phyloP scores from a whole-genome alignment of 2,797 vertebrate species.

The Thunnus albacares region DNA sequence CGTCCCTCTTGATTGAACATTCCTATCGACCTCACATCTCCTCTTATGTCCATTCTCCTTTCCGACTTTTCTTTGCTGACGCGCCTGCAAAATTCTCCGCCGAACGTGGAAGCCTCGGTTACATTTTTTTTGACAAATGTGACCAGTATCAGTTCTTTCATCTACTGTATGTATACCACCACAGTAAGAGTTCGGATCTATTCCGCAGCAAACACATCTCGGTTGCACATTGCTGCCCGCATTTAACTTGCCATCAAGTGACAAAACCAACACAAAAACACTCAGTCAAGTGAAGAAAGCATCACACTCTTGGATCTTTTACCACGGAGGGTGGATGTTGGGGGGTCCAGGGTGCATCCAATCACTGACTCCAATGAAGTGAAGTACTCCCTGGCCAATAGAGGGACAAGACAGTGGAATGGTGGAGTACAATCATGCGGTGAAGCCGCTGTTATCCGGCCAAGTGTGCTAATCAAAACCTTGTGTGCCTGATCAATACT shows the following conservation, averaged over 20 bases:
- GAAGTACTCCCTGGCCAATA: conserved; percentile 70
- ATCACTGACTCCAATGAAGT: conserved; percentile 78
- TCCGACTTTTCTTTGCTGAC: conserved; percentile 64
- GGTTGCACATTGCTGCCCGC: conserved; percentile 34
- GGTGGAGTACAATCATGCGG: conserved; percentile 72
- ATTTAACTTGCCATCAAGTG: conserved; percentile 58
- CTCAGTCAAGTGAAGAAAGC: conserved; percentile 65
- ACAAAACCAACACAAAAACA: conserved; percentile 67
- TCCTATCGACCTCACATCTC: conserved; percentile 74
- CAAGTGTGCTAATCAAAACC: conserved; percentile 86
- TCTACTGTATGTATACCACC: conserved; percentile 13
- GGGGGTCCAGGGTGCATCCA: conserved; percentile 68
- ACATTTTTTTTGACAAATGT: conserved; percentile 33
- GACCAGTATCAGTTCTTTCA: conserved; percentile 33
- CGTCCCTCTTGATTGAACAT: conserved; percentile 74
- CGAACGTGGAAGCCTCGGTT: conserved; percentile 14
- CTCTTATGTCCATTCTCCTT: conserved; percentile 66
- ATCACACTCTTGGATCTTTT: conserved; percentile 55
- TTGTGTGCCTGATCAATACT: conserved; percentile 84
- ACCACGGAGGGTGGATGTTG: conserved; percentile 13
- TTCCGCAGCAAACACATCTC: not conserved
- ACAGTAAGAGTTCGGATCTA: conserved; percentile 16
- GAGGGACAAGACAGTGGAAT: conserved; percentile 63
- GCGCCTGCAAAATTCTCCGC: conserved; percentile 39
- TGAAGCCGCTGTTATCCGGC: conserved; percentile 73